These are phyloP conservation scores for Enteromius afrohamiltoni DNA, from an alignment of 2,797 vertebrate genomes.

Conservation along the genomic window DNA sequence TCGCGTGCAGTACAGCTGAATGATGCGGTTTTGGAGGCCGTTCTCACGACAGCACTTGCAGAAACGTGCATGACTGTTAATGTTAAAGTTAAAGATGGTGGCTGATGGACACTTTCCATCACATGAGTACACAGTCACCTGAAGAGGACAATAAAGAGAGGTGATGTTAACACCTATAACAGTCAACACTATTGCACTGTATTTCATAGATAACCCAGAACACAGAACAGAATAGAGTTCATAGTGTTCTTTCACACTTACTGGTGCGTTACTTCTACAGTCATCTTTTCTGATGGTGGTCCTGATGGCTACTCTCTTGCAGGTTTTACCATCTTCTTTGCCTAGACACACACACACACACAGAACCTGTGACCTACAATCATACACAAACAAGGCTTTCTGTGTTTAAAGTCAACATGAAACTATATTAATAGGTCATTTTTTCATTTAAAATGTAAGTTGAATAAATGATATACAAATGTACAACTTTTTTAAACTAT, in stretches of 20 bases:
- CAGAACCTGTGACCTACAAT: background rate
- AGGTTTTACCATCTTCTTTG: conserved; percentile 94
- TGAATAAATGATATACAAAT: no score
- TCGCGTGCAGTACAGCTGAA: conserved; percentile 91
- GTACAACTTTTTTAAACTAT: no score
- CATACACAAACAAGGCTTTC: background rate
- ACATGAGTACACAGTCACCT: conserved; percentile 94
- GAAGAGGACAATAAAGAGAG: background rate
- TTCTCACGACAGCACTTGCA: conserved; percentile 97
- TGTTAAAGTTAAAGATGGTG: conserved; percentile 98
- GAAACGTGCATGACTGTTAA: conserved; percentile 95
- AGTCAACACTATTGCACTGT: background rate
- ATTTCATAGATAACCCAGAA: background rate
- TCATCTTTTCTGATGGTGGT: conserved; percentile 94
- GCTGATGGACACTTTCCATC: conserved; percentile 98
- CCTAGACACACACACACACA: conserved; percentile 74
- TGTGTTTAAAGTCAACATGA: background rate
- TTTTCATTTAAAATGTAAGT: background rate
- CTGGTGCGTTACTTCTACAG: conserved; percentile 91
- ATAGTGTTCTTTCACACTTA: conserved; percentile 72
- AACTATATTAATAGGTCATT: background rate
- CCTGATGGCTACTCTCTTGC: conserved; percentile 93
- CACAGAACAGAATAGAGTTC: background rate
- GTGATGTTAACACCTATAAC: background rate
- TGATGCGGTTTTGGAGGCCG: conserved; percentile 85